Percentiles rank a stretch among this genome's conserved stretches.
phyloP scores from a whole-genome alignment of 2,113 vertebrate genomes.

The Sarotherodon lohbergeri region DNA sequence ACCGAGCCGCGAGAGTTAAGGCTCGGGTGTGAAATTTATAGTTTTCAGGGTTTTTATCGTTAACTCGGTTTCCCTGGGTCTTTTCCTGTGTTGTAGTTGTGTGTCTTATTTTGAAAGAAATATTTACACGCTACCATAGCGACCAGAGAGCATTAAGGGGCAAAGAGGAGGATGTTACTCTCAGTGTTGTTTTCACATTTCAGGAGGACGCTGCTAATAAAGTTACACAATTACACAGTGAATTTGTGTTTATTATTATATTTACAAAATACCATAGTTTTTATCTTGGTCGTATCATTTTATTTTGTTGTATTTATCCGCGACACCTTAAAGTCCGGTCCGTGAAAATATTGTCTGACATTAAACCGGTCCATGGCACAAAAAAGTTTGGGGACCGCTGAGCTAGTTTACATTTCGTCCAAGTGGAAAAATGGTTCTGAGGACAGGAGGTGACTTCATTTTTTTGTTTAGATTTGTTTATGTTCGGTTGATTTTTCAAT shows the following conservation, averaged over 20 bases:
- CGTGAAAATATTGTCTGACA: not conserved
- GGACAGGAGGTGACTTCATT: not conserved
- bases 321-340: not conserved
- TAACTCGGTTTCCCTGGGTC: not conserved
- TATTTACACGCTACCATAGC: rapidly evolving
- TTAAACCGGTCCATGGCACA: not conserved
- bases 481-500: not conserved
- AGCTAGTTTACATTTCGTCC: not conserved
- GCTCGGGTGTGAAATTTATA: not conserved
- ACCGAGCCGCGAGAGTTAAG: not conserved
- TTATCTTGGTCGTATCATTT: not conserved
- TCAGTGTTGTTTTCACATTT: not conserved
- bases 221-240: not conserved
- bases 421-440: not conserved
- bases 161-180: not conserved
- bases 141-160: not conserved
- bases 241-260: not conserved
- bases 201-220: not conserved
- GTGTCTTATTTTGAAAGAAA: not conserved
- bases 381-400: not conserved
- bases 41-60: not conserved
- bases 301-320: not conserved
- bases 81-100: not conserved
- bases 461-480: not conserved
- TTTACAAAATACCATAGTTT: not conserved